Conservation (phyloP, 2,113 vertebrate genomes). For the Odobenus rosmarus region DNA sequence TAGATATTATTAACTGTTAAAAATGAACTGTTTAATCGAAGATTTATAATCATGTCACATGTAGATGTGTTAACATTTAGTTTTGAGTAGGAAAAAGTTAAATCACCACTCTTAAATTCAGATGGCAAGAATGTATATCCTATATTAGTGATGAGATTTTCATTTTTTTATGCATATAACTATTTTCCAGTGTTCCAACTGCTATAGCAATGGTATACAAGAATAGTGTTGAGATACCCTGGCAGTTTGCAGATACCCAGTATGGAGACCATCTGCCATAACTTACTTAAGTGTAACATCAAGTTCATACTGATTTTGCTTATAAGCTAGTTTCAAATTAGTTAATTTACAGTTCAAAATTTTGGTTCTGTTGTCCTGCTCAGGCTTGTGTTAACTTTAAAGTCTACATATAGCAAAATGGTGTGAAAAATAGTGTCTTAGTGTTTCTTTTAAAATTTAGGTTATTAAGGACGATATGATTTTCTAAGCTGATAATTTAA, state of each 20-base stretch:
- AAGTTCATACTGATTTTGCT: not conserved
- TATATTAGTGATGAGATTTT: not conserved
- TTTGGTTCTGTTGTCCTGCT: not conserved
- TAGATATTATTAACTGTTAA: not conserved
- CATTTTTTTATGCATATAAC: not conserved
- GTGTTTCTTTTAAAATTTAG: conserved; percentile 3
- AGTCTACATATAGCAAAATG: not conserved
- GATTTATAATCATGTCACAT: not conserved
- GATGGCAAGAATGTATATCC: not conserved
- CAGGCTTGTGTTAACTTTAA: conserved; percentile 13
- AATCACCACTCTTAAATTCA: conserved; percentile 25
- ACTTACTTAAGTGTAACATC: not conserved
- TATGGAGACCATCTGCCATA: not conserved
- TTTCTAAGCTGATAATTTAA: conserved; percentile 39
- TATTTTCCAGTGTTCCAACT: not conserved
- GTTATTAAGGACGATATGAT: not conserved
- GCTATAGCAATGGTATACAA: not conserved
- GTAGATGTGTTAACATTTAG: not conserved
- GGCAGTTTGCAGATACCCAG: not conserved
- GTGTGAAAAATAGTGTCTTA: not conserved
- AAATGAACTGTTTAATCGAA: not conserved
- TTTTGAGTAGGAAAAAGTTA: conserved; percentile 14
- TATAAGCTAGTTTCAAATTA: not conserved
- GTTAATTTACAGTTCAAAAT: not conserved
- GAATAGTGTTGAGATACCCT: not conserved